Conservation (phyloP, 2,797 vertebrate genomes). For the Onychomys torridus region DNA sequence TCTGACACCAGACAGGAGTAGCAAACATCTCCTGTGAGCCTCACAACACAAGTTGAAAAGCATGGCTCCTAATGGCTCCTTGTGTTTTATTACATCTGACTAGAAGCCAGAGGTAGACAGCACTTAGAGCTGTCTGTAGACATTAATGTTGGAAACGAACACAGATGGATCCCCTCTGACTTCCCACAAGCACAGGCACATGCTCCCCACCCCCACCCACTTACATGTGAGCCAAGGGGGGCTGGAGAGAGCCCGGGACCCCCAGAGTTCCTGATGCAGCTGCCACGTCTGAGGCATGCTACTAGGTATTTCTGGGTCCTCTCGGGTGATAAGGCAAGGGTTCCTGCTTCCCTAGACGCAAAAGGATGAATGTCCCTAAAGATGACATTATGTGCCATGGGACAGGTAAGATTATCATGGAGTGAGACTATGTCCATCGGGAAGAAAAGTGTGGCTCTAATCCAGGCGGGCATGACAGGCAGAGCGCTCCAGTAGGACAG, state of each 20-base stretch:
- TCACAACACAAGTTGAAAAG: slow-evolving; percentile 67
- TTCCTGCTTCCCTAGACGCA: neutral
- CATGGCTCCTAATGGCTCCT: slow-evolving; percentile 52
- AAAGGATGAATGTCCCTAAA: neutral
- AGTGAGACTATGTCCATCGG: neutral
- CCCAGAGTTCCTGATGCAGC: neutral
- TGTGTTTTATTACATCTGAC: slow-evolving; percentile 72
- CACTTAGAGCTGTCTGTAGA: slow-evolving; percentile 54
- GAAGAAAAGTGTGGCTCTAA: neutral
- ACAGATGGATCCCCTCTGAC: neutral
- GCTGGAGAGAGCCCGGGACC: neutral
- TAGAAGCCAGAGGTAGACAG: slow-evolving; percentile 75
- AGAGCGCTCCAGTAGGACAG: neutral
- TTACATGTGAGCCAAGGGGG: too few species aligned
- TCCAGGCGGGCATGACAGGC: neutral
- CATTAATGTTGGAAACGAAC: slow-evolving; percentile 73
- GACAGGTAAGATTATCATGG: neutral
- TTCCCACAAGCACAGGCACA: neutral
- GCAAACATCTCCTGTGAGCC: slow-evolving; percentile 75
- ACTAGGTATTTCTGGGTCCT: neutral
- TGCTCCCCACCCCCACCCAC: neutral
- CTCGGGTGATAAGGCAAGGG: neutral
- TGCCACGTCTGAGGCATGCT: neutral
- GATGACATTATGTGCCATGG: neutral
- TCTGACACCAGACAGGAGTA: slow-evolving; percentile 70